A percentile compares a stretch with the other conserved stretches of the same genome.
These are phyloP conservation scores for Megathymus violae DNA, from an alignment of 1,140 invertebrate genomes.

Conservation along the genomic window DNA sequence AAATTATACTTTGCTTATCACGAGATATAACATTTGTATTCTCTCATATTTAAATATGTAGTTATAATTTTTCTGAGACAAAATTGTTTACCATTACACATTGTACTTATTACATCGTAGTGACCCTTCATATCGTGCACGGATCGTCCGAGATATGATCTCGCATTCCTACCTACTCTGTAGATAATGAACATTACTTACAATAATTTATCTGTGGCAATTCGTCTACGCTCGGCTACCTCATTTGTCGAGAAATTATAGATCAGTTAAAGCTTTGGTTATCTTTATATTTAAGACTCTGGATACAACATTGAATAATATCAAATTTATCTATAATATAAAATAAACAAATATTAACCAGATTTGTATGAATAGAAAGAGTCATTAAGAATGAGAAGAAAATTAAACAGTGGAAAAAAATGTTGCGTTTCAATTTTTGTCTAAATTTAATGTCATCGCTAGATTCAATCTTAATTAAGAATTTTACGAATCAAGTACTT, in stretches of 20 bases:
- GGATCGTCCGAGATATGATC: constrained; percentile 62
- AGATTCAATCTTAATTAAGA: no score
- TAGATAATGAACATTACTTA: constrained; percentile 65
- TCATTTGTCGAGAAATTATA: constrained; percentile 27
- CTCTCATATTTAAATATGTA: neutral
- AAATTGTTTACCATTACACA: constrained; percentile 25
- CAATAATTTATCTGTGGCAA: constrained; percentile 66
- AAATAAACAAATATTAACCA: no score
- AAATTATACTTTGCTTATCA: neutral
- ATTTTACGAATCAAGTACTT: no score
- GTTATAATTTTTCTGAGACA: constrained; percentile 17
- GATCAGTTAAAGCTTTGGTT: constrained; percentile 20
- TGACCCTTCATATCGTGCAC: constrained; percentile 47
- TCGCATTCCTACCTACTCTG: constrained; percentile 57
- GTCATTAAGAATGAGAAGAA: no score
- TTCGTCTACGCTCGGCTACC: constrained; percentile 53
- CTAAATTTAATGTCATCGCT: no score
- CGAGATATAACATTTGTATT: neutral
- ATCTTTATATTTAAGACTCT: constrained; percentile 14
- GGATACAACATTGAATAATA: constrained; percentile 1
- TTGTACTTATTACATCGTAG: constrained; percentile 27
- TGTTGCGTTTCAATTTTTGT: no score
- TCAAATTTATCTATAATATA: constrained; percentile 13
- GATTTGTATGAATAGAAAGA: no score
- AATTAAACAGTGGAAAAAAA: no score